Conservation (phyloP, 2,797 vertebrate genomes). For the Onychomys torridus region DNA sequence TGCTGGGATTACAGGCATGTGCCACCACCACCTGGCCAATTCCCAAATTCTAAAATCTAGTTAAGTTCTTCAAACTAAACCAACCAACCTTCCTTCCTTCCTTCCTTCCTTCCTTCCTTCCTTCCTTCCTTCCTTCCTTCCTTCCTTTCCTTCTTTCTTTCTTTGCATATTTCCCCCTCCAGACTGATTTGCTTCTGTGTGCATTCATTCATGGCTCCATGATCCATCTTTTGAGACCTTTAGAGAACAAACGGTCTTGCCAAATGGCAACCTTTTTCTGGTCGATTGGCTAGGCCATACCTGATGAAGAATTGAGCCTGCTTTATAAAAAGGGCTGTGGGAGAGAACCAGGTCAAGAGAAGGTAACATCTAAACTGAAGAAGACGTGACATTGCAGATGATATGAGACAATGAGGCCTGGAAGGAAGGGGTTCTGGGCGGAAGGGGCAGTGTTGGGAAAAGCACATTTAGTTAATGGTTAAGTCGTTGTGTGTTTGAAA, state of each 20-base stretch:
- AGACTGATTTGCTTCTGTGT: not conserved
- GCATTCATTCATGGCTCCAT: too few species aligned
- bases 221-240: not conserved
- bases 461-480: not conserved
- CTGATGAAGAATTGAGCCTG: not conserved
- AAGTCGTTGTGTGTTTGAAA: not conserved
- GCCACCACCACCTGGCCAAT: too few species aligned
- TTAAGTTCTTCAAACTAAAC: not conserved
- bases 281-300: not conserved
- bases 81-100: too few species aligned
- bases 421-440: not conserved
- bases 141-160: not conserved
- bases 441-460: not conserved
- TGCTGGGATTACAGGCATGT: too few species aligned
- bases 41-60: not conserved
- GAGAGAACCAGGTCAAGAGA: not conserved
- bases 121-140: not conserved
- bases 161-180: not conserved
- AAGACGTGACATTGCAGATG: not conserved
- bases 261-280: not conserved
- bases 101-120: not conserved
- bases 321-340: not conserved
- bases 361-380: not conserved
- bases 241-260: not conserved
- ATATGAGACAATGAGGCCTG: not conserved